Percentiles rank a stretch among this genome's conserved stretches.
Conservation (phyloP, 2,113 vertebrate species). For the Stigmatopora argus region DNA sequence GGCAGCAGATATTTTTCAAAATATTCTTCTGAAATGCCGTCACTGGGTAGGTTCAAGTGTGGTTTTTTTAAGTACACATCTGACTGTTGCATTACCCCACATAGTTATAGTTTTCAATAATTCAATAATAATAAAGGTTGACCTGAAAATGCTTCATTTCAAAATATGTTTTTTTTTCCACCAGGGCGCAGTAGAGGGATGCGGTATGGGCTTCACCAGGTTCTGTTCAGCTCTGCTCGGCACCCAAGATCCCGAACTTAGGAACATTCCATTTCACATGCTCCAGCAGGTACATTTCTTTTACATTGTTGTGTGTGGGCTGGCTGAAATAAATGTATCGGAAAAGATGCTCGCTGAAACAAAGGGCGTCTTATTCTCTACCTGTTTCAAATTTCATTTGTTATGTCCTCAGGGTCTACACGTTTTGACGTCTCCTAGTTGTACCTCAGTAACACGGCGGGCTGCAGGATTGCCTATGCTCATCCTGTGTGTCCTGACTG, state of each 20-base stretch:
- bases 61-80: too few relatives aligned
- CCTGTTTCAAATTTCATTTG: neutral
- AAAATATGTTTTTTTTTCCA: conserved; percentile 6
- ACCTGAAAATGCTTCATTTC: neutral
- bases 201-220: conserved; percentile 75
- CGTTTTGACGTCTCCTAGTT: conserved; percentile 67
- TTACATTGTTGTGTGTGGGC: neutral
- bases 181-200: conserved; percentile 82
- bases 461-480: conserved; percentile 84
- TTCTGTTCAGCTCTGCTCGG: conserved; percentile 72
- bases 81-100: too few relatives aligned
- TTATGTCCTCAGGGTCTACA: conserved; percentile 65
- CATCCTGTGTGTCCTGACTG: conserved; percentile 75
- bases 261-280: conserved; percentile 67
- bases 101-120: too few relatives aligned
- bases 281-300: conserved; percentile 71
- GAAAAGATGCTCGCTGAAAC: neutral
- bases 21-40: conserved; percentile 82
- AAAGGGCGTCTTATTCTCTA: neutral
- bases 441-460: conserved; percentile 77
- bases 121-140: too few relatives aligned
- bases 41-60: conserved; percentile 76
- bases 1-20: conserved; percentile 73
- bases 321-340: neutral
- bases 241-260: conserved; percentile 61